phyloP scores from a whole-genome alignment of 2,797 vertebrate species.

The Gobio occitaniae region DNA sequence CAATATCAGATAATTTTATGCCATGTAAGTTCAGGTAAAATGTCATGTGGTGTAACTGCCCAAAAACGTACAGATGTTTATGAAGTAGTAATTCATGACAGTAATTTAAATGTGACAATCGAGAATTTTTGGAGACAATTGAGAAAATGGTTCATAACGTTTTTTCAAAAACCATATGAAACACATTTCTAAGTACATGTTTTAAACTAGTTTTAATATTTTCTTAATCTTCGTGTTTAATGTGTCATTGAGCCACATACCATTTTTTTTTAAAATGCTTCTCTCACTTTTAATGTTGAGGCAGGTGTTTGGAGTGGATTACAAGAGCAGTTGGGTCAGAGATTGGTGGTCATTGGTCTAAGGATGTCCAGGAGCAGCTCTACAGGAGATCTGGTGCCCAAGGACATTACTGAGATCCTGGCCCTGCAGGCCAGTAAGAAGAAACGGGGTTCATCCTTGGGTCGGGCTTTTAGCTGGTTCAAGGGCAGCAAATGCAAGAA shows the following conservation, averaged over 20 bases:
- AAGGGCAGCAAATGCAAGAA: conserved; percentile 82
- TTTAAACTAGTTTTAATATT: not conserved
- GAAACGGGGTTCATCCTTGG: conserved; percentile 81
- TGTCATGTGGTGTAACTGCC: not conserved
- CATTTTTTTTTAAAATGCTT: not conserved
- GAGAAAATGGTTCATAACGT: not conserved
- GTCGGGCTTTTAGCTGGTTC: conserved; percentile 88
- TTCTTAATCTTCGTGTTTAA: not conserved
- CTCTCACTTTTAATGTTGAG: conserved; percentile 68
- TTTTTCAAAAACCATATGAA: not conserved
- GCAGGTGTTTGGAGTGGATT: conserved; percentile 69
- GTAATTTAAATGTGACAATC: not conserved
- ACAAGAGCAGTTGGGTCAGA: conserved; percentile 44
- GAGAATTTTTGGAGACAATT: not conserved
- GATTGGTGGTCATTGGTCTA: conserved; percentile 50
- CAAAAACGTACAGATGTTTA: not conserved
- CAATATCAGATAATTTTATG: not conserved
- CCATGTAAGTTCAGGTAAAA: not conserved
- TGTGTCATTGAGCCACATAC: not conserved
- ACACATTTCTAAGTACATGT: not conserved
- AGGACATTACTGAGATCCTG: conserved; percentile 79
- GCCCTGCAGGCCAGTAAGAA: conserved; percentile 79
- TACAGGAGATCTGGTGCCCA: conserved; percentile 80
- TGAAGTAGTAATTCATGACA: not conserved
- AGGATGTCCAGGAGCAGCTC: conserved; percentile 81